A percentile compares a stretch with the other conserved stretches of the same genome.
phyloP scores from a whole-genome alignment of 2,797 vertebrate species.

The Acrocephalus scirpaceus region DNA sequence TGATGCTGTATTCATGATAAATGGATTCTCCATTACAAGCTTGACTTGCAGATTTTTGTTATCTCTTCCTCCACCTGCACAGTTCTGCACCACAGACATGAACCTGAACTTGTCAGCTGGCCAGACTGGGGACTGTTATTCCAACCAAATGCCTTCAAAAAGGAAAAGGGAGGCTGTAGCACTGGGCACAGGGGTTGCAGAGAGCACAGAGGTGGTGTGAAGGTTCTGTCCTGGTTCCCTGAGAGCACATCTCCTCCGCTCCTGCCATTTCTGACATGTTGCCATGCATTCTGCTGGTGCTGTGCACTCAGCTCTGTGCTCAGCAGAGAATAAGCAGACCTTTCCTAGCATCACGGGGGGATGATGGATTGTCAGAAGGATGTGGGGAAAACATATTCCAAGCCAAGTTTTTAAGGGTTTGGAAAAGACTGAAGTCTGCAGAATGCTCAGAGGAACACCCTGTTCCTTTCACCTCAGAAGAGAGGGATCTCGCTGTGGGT shows the following conservation, averaged over 20 bases:
- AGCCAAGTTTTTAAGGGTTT: neutral
- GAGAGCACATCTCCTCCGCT: neutral
- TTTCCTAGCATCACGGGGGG: neutral
- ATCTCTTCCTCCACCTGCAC: neutral
- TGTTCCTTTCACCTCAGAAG: neutral
- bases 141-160: neutral
- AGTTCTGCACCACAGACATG: neutral
- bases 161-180: neutral
- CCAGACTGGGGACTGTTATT: neutral
- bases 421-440: neutral
- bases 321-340: neutral
- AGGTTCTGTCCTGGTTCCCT: neutral
- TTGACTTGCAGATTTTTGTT: neutral
- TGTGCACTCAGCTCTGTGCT: neutral
- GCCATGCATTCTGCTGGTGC: neutral
- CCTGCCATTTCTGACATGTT: neutral
- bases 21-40: neutral
- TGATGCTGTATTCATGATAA: neutral
- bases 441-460: neutral
- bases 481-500: neutral
- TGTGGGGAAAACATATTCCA: neutral
- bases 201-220: neutral
- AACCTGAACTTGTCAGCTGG: neutral
- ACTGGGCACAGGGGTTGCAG: neutral
- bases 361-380: neutral